These are phyloP conservation scores for Thera obeliscata DNA, from an alignment of 2,888 invertebrate genomes.

Conservation along the genomic window DNA sequence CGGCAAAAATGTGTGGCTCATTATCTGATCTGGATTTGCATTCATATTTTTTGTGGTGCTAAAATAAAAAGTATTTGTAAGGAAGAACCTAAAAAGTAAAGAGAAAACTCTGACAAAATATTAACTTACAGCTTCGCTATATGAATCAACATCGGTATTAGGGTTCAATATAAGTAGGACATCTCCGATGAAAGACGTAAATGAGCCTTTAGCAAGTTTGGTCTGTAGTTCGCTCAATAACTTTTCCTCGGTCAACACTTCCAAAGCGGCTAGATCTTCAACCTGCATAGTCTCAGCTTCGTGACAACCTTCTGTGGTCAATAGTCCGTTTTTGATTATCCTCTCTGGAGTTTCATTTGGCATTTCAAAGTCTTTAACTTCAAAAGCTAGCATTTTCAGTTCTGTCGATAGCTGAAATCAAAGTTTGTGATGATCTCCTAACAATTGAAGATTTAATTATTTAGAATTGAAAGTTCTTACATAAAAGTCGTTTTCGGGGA, in stretches of 20 bases:
- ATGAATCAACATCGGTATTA: constrained; percentile 89
- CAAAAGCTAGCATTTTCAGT: constrained; percentile 85
- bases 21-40: constrained; percentile 95
- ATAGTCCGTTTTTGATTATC: constrained; percentile 75
- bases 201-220: constrained; percentile 87
- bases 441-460: neutral
- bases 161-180: constrained; percentile 91
- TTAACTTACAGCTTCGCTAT: constrained; percentile 87
- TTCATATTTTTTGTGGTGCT: constrained; percentile 92
- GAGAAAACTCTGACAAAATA: neutral
- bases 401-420: constrained; percentile 87
- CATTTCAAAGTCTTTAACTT: constrained; percentile 67
- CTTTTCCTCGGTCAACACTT: constrained; percentile 88
- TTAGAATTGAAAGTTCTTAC: constrained; percentile 70
- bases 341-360: constrained; percentile 74
- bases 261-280: constrained; percentile 93
- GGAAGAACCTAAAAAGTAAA: neutral
- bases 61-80: constrained; percentile 52
- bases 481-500: constrained; percentile 92
- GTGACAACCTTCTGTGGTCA: constrained; percentile 79
- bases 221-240: constrained; percentile 88
- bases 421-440: neutral
- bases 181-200: constrained; percentile 92
- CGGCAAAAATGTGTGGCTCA: constrained; percentile 94
- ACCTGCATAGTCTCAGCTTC: constrained; percentile 89